Evolutionary conservation across 1,140 invertebrate genomes (phyloP), one percentile per base, ranked within the genome.

Genomic region (Microvelia longipes): DNA sequence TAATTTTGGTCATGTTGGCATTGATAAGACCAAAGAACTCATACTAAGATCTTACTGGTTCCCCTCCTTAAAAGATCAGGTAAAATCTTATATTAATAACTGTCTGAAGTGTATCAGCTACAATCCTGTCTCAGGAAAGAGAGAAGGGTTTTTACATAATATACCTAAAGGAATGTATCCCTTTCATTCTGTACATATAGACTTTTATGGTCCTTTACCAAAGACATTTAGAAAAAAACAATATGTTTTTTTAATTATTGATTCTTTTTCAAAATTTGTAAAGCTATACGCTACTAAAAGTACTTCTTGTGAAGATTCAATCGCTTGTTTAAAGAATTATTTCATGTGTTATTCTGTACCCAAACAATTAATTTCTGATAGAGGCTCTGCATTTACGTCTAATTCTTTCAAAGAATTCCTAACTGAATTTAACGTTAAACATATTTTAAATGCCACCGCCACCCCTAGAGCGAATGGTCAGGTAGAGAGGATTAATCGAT

Each of bases 81-180:
- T 71, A 50, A 65, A 68, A 0, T 28, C 61, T 24, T 60, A 73
- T 68, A 73, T 76, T 28, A 14, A 27, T 2, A 71, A 73, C 65
- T 76, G 73, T 30, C 61, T 76, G 35, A 76, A 75, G 68, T 70
- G 72, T 71, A 73, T 77, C n/a, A 71, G 70, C 1, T 76, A 69
- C 72, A 27, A 1, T 35, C 73, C 75, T 14, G 0, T n/a, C 0
- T 65, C 29, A 13, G 73, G 73, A 15, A 72, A 72, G 68, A 27
- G 19, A 0, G 73, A 67, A 29, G 66, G 66, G 14, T 67, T 28
- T 24, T 24, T 67, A 28, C 66, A 67, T 24, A 11, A 13, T 28
- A 67, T 67, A 13, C 66, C 66, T 28, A 67, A 67, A 67, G 66
- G 66, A 11, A 13, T 26, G 14, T 5, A 2, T 67, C 66, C 66